phyloP scores from a whole-genome alignment of 2,113 vertebrate genomes.

The Bungarus multicinctus region DNA sequence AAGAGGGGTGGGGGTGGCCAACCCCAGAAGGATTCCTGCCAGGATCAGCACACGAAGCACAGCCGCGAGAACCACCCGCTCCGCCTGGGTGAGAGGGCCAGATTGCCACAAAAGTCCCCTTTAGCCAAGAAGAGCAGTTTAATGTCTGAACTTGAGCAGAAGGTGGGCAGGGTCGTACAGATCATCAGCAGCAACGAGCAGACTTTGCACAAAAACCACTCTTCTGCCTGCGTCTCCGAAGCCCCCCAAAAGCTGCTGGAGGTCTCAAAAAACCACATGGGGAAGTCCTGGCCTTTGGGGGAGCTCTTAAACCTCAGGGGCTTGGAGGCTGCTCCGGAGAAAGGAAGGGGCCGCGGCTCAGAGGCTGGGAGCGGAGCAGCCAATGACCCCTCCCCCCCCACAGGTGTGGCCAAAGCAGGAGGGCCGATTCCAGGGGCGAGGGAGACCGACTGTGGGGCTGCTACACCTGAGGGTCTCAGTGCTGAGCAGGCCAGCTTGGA shows the following conservation, averaged over 20 bases:
- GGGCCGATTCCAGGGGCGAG: constrained; percentile 43
- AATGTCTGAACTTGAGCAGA: constrained; percentile 28
- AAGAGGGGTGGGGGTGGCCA: constrained; percentile 30
- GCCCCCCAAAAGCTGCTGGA: constrained; percentile 32
- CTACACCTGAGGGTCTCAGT: constrained; percentile 57
- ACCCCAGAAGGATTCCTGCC: not conserved
- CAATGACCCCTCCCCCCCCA: constrained; percentile 28
- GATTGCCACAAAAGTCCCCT: constrained; percentile 45
- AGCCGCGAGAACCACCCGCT: constrained; percentile 13
- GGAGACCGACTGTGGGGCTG: constrained; percentile 43
- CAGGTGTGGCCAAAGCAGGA: constrained; percentile 52
- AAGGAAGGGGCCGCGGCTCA: constrained; percentile 31
- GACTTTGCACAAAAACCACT: constrained; percentile 5
- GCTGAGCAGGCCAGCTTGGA: constrained; percentile 69
- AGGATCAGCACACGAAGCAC: constrained; percentile 40
- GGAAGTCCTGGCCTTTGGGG: constrained; percentile 39
- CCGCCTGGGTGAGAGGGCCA: constrained; percentile 28
- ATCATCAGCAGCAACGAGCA: constrained; percentile 34
- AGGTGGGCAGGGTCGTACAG: constrained; percentile 30
- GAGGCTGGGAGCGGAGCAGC: not conserved
- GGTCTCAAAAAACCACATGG: constrained; percentile 25
- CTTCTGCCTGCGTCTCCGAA: not conserved
- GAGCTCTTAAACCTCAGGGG: constrained; percentile 23
- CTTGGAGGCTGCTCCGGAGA: constrained; percentile 38
- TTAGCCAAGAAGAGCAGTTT: constrained; percentile 39